Evolutionary conservation across 2,888 invertebrate species (phyloP), one percentile per base, ranked within the genome.

Genomic region (Latrodectus hesperus): DNA sequence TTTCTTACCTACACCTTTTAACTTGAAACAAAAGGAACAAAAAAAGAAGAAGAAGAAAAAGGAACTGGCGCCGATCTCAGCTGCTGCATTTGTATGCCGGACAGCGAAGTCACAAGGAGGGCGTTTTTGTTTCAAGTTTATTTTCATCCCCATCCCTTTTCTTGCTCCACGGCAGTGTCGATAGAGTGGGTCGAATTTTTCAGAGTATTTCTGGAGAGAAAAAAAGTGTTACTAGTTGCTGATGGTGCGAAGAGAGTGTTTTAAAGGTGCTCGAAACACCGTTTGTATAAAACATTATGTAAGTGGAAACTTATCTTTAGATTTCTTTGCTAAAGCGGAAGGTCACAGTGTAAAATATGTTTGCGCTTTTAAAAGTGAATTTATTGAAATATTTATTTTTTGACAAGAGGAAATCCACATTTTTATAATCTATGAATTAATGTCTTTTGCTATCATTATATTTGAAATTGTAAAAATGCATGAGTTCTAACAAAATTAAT

Each of bases 61-160:
- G 60, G 60, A 17, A 22, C 17, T 5, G 75, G 38, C 26, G 68
- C 38, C 38, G 38, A 6, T 38, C 38, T 38, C 38, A 60, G 60
- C 60, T 60, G 60, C n/a, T 12, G 84, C 67, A 84, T 84, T 84
- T 26, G 84, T 84, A 84, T 84, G 84, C 84, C 67, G 81, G 74
- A 14, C 81, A 81, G 52, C 71, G 65, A 6, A 17, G 51, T 51
- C 26, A 51, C 26, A n/a, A 22, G 52, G 77, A 77, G n/a, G 77
- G 68, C 77, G 77, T 68, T 77, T 77, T 77, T 68, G 52, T 17
- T 52, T 73, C 17, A 52, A 17, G 16, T 68, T 77, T 68, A 9
- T 65, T 76, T 76, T 65, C n/a, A 60, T 11, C 16, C 16, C 16
- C 10, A 38, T 64, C 38, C 49, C 70, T 70, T 78, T 68, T 77